Evolutionary conservation across 2,797 vertebrate genomes (phyloP).

Genomic region (Neosalanx taihuensis): DNA sequence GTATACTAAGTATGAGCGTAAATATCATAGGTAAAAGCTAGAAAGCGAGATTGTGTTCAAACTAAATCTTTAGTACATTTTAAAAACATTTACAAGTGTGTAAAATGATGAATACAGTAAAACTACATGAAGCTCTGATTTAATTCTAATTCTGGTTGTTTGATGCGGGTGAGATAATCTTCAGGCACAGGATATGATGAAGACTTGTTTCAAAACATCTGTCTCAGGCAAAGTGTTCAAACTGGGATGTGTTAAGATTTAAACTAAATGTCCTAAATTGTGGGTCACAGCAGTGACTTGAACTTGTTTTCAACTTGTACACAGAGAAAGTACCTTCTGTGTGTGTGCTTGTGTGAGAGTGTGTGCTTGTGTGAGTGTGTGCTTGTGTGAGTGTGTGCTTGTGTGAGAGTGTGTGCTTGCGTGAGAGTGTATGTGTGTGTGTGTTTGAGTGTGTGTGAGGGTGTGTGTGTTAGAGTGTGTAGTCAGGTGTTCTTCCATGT

Average conservation of each 20-base stretch:
- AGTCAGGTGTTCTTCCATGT: conserved; percentile 36
- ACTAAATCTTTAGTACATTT: too few species aligned
- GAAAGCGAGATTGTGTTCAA: too few species aligned
- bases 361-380: conserved; percentile 28
- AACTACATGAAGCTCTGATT: too few species aligned
- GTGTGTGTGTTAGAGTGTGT: conserved; percentile 1
- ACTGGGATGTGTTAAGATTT: not conserved
- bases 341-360: conserved; percentile 15
- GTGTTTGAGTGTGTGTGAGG: conserved; percentile 52
- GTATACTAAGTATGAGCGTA: too few species aligned
- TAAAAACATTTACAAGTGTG: too few species aligned
- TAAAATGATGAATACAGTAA: too few species aligned
- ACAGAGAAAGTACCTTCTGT: not conserved
- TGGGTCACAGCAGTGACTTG: conserved; percentile 40
- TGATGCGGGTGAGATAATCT: too few species aligned
- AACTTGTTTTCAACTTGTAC: too few species aligned
- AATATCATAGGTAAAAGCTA: too few species aligned
- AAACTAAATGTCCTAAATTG: not conserved
- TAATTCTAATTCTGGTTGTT: too few species aligned
- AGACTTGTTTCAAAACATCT: not conserved
- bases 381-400: conserved; percentile 25
- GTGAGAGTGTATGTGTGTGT: conserved; percentile 8
- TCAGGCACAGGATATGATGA: conserved; percentile 42
- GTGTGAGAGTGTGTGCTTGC: conserved; percentile 16
- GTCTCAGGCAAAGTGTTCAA: not conserved